Base-by-base conservation (phyloP, 2,113 vertebrate genomes). In the Pituophis catenifer region DNA sequence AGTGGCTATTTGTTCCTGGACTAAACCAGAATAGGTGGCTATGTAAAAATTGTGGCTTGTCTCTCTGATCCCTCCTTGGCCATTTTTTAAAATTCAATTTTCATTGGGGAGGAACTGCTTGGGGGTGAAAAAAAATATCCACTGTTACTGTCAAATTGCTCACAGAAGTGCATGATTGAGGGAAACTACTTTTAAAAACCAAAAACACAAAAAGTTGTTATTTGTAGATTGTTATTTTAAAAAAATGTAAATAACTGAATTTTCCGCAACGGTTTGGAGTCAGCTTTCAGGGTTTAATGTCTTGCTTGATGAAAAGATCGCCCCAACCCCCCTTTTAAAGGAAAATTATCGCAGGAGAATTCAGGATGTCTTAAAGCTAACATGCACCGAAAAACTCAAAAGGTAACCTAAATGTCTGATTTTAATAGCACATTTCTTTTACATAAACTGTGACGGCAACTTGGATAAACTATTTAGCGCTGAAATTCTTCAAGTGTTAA, bases 391-490 rank as follows among this genome's bases (percentile, higher is more conserved):
- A 98, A 98, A 99, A 92, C 96, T 97, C 97, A 94, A 97, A 99
- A 99, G 99, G 99, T 99, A 99, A 99, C 98, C 98, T 98, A 99
- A 99, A 99, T 99, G 98, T 99, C 98, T 98, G 98, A 98, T 98
- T 98, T 99, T 98, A 98, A 97, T 97, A 98, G 98, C 98, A 98
- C 98, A 98, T 98, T 98, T 98, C 98, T 98, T 98, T 98, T 98
- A 97, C 98, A 98, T 97, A 99, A 99, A 98, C 98, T 98, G 98
- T 97, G 97, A 98, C 95, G 93, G 97, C 97, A 97, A 98, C 97
- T 98, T 98, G 98, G 98, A 98, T 98, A 98, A 98, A 96, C 95
- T 89, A 57, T 89, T 54, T 90, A 65, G 86, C 2, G 92, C 91
- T 87, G 94, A 75, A 87, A 54, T 96, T 96, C 97, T 97, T 96